Evolutionary conservation across 2,113 vertebrate species (phyloP), one percentile per base, ranked within the genome.

Genomic region (Climacteris rufus): DNA sequence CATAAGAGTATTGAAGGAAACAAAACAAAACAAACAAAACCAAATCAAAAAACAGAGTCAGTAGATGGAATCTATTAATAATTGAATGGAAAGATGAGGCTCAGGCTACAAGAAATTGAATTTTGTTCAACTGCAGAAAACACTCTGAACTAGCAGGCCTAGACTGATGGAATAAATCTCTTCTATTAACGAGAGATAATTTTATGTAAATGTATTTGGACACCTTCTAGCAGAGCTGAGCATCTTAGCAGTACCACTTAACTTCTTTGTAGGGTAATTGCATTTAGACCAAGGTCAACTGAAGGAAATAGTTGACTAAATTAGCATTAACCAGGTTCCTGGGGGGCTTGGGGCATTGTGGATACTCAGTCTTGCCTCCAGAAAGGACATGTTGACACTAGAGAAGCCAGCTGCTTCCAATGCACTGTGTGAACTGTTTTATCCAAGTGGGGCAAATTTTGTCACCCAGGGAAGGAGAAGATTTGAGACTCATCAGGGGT

Each of bases 321-420:
- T 99, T 99, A 99, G 97, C 98, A 98, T 98, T 99, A 98, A 98
- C 98, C 96, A 92, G 92, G 98, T 97, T 98, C 98, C 98, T 97
- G 88, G 95, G 98, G 97, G 97, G 96, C 95, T 90, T 33, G 31
- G 40, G 83, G 84, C 89, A 69, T 98, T 97, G 96, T 98, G 98
- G 98, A 98, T 97, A 97, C 97, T 97, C 83, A 50, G 96, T 98
- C 98, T 98, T 98, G 98, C 98, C 98, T 98, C 97, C 97, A 98
- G 98, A 99, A 99, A 99, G 98, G 98, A 98, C 98, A 97, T 83
- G 96, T 97, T 97, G 97, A 97, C 94, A 95, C 89, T 54, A 20
- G 72, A 70, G 88, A 98, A 98, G 97, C 97, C 98, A 98, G 97
- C 97, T 98, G 97, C 98, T 98, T 98, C 98, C 98, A 98, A 74